Conservation (phyloP, 2,113 vertebrate species). For the Thymallus thymallus region DNA sequence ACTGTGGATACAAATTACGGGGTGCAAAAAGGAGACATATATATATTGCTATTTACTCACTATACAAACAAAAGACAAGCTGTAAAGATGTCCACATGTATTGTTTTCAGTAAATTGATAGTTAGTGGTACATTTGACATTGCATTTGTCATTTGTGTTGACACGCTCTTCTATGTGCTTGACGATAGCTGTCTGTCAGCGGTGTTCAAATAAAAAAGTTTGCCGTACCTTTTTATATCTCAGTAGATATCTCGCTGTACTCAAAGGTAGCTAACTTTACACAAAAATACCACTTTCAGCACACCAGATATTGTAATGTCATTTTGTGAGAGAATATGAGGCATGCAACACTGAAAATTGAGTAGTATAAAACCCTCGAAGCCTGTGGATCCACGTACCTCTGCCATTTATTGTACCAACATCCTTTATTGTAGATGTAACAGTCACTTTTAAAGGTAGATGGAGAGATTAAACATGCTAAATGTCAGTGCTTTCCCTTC, state of each 20-base stretch:
- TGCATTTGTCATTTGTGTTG: not conserved
- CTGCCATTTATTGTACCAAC: conserved; percentile 43
- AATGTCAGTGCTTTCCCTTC: conserved; percentile 47
- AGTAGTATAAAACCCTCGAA: conserved; percentile 38
- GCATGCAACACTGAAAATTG: conserved; percentile 26
- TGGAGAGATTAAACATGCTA: conserved; percentile 44
- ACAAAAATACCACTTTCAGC: conserved; percentile 32
- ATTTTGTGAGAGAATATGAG: conserved; percentile 34
- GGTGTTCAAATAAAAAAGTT: conserved; percentile 21
- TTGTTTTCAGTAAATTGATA: not conserved
- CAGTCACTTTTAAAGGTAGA: conserved; percentile 29
- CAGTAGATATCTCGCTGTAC: conserved; percentile 27
- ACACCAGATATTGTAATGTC: conserved; percentile 49
- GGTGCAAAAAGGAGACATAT: not conserved
- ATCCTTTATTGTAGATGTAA: conserved; percentile 26
- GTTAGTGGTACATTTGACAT: not conserved
- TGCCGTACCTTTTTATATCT: conserved; percentile 13
- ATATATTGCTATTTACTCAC: not conserved
- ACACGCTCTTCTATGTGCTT: not conserved
- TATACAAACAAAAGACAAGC: not conserved
- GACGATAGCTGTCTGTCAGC: conserved; percentile 15
- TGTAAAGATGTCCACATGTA: not conserved
- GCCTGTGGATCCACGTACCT: conserved; percentile 12
- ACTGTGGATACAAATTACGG: not conserved
- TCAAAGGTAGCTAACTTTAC: conserved; percentile 34